A percentile compares a stretch with the other conserved stretches of the same genome.
Conservation (phyloP, 1,140 invertebrate genomes). For the Tetramorium parvispinum region DNA sequence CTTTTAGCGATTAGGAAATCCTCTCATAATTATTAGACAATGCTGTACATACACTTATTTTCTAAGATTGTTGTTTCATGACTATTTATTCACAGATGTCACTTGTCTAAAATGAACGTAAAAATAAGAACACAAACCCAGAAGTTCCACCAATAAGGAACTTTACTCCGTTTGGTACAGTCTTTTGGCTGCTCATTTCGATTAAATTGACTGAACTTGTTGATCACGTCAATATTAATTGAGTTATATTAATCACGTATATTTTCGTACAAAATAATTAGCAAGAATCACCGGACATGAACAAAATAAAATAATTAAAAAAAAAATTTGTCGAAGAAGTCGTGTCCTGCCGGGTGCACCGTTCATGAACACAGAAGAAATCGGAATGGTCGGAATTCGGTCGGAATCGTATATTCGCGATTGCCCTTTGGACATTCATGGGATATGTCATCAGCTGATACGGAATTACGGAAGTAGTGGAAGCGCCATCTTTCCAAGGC, state of each 20-base stretch:
- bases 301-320: neutral
- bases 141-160: conserved; percentile 89
- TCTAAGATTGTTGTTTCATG: neutral
- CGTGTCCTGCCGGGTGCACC: neutral
- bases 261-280: neutral
- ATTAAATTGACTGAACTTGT: conserved; percentile 8
- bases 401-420: neutral
- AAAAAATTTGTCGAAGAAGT: neutral
- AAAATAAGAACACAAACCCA: conserved; percentile 87
- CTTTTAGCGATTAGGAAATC: neutral
- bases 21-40: neutral
- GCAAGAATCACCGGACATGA: neutral
- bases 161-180: conserved; percentile 88
- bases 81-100: neutral
- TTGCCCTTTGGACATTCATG: neutral
- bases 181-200: conserved; percentile 75
- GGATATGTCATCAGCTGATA: conserved; percentile 52
- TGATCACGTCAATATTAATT: neutral
- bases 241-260: neutral
- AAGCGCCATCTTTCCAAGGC: conserved; percentile 18
- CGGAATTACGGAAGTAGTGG: conserved; percentile 26
- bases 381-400: conserved; percentile 14
- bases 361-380: neutral
- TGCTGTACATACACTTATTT: neutral
- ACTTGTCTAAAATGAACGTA: neutral